Evolutionary conservation across 2,888 invertebrate species (phyloP).

Genomic region (Catocala fraxini): DNA sequence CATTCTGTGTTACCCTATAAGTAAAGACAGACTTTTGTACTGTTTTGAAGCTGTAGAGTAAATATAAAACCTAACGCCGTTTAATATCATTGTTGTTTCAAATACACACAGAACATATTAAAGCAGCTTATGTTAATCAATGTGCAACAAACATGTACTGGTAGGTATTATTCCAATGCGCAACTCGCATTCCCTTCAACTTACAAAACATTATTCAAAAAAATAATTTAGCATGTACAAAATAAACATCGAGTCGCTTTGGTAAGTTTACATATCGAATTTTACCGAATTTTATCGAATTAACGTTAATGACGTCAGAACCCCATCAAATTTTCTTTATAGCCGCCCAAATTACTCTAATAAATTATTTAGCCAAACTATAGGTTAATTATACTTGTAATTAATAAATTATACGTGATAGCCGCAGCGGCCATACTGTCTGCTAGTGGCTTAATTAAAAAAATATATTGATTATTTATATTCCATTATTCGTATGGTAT

Average conservation of each 20-base stretch:
- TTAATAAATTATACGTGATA: slow-evolving; percentile 58
- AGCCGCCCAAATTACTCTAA: slow-evolving; percentile 54
- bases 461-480: slow-evolving; percentile 53
- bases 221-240: neutral
- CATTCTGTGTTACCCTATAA: no score
- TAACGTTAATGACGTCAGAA: slow-evolving; percentile 37
- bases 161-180: no score
- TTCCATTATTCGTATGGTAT: slow-evolving; percentile 36
- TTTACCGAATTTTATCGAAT: slow-evolving; percentile 44
- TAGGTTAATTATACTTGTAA: slow-evolving; percentile 59
- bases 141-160: no score
- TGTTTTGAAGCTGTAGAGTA: no score
- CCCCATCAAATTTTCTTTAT: slow-evolving; percentile 57
- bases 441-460: slow-evolving; percentile 53
- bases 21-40: no score
- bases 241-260: neutral
- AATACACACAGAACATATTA: no score
- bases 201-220: no score
- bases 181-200: no score
- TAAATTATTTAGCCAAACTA: slow-evolving; percentile 63
- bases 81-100: no score
- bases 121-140: no score
- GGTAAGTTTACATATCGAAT: slow-evolving; percentile 27
- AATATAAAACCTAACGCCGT: no score
- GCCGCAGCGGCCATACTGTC: slow-evolving; percentile 44